A percentile compares a stretch with the other conserved stretches of the same genome.
Evolutionary conservation across 2,888 invertebrate genomes (phyloP).

Genomic region (Netelia melanura): DNA sequence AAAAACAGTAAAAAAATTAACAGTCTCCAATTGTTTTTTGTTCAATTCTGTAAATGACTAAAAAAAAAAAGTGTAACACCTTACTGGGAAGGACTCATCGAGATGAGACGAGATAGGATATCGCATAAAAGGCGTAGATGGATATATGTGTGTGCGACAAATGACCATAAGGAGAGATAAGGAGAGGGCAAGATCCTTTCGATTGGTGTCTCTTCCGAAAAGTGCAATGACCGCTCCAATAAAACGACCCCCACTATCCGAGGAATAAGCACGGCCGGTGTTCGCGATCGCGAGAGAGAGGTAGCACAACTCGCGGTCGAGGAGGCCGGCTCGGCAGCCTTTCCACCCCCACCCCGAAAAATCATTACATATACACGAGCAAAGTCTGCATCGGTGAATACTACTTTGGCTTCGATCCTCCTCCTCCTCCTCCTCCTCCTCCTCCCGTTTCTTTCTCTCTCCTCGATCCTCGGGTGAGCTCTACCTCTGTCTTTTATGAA

Average conservation of each 20-base stretch:
- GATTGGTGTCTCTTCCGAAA: constrained; percentile 74
- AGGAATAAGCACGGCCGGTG: constrained; percentile 23
- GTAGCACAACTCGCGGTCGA: constrained; percentile 48
- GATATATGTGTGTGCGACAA: neutral
- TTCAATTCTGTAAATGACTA: neutral
- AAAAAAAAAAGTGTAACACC: neutral
- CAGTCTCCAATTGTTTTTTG: too few species aligned
- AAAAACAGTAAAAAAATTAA: too few species aligned
- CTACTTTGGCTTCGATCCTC: constrained; percentile 36
- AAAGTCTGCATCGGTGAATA: constrained; percentile 74
- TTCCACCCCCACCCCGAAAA: constrained; percentile 75
- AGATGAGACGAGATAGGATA: neutral
- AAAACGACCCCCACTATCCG: constrained; percentile 76
- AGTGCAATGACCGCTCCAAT: constrained; percentile 84
- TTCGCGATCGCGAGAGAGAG: constrained; percentile 37
- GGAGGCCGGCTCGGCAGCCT: constrained; percentile 59
- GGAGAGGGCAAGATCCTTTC: constrained; percentile 73
- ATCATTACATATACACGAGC: constrained; percentile 77
- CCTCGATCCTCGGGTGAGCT: constrained; percentile 40
- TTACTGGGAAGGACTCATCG: neutral
- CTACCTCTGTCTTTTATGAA: constrained; percentile 45
- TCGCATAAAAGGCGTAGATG: neutral
- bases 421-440: constrained; percentile 36
- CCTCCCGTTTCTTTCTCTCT: constrained; percentile 12
- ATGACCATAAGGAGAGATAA: neutral